A percentile compares a stretch with the other conserved stretches of the same genome.
Conservation (phyloP, 2,113 vertebrate genomes). For the Apistogramma diplotaenia region DNA sequence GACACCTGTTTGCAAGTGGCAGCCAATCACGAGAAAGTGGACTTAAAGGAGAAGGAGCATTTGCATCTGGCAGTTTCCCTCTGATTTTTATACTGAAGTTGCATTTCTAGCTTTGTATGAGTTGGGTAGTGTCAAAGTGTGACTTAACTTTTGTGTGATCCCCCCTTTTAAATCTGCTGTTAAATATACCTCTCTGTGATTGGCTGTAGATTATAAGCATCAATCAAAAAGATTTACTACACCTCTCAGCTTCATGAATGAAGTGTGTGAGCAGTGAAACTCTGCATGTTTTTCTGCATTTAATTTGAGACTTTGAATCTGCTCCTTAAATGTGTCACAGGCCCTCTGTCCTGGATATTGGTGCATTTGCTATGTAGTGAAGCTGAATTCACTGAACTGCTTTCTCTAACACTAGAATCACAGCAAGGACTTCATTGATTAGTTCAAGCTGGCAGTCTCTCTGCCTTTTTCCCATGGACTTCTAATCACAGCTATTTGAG, state of each 20-base stretch:
- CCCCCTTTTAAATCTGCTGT: not conserved
- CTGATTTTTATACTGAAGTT: not conserved
- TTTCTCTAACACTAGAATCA: not conserved
- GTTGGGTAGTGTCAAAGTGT: not conserved
- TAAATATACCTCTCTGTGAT: not conserved
- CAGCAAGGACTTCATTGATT: slow-evolving; percentile 19
- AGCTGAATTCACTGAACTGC: not conserved
- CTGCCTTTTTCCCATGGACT: not conserved
- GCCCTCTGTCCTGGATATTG: not conserved
- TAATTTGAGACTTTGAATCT: not conserved
- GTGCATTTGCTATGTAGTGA: not conserved
- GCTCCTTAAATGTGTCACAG: not conserved
- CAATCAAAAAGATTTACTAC: not conserved
- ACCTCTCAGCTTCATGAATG: not conserved
- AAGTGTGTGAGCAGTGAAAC: not conserved
- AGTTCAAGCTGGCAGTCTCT: not conserved
- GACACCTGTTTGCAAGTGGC: not conserved
- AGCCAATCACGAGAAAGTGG: not conserved
- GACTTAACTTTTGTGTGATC: not conserved
- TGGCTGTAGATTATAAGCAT: not conserved
- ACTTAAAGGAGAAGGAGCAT: not conserved
- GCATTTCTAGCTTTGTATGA: not conserved
- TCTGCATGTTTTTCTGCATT: not conserved
- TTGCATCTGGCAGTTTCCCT: not conserved
- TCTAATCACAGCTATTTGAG: not conserved